Conservation (phyloP, 2,113 vertebrate genomes). For the Gasterosteus nipponicus region DNA sequence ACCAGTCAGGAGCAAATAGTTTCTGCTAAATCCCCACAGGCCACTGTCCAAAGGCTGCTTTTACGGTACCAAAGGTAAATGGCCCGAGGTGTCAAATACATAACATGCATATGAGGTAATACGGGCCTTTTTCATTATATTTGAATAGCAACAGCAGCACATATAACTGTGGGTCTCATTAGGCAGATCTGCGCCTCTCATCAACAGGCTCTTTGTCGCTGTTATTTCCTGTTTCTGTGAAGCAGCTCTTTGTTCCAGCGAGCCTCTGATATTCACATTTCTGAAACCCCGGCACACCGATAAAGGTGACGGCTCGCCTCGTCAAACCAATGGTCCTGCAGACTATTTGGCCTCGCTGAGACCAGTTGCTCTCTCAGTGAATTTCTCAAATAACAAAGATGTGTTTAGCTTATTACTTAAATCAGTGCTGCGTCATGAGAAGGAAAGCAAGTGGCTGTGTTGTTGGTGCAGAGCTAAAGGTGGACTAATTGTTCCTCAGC, state of each 20-base stretch:
- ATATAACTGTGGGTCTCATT: constrained; percentile 56
- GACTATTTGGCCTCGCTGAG: constrained; percentile 9
- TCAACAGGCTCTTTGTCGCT: constrained; percentile 74
- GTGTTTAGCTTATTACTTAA: neutral
- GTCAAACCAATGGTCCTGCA: constrained; percentile 35
- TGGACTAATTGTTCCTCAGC: constrained; percentile 42
- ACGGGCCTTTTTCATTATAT: constrained; percentile 29
- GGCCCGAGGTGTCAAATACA: neutral
- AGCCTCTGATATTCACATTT: constrained; percentile 73
- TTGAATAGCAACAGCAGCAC: constrained; percentile 34
- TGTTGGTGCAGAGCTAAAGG: constrained; percentile 45
- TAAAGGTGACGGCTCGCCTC: constrained; percentile 66
- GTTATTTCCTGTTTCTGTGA: constrained; percentile 76
- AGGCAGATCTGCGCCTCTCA: constrained; percentile 62
- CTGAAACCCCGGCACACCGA: constrained; percentile 65
- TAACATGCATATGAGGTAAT: neutral
- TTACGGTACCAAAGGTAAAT: neutral
- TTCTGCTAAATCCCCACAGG: neutral
- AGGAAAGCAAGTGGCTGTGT: neutral
- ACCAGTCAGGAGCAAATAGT: neutral
- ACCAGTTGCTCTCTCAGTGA: constrained; percentile 2
- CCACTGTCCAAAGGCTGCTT: neutral
- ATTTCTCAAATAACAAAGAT: neutral
- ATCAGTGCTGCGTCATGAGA: neutral
- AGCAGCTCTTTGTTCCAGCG: constrained; percentile 70